These are phyloP conservation scores for Galaxea fascicularis DNA, from an alignment of 92 coral and sea anemone species.

Conservation along the genomic window DNA sequence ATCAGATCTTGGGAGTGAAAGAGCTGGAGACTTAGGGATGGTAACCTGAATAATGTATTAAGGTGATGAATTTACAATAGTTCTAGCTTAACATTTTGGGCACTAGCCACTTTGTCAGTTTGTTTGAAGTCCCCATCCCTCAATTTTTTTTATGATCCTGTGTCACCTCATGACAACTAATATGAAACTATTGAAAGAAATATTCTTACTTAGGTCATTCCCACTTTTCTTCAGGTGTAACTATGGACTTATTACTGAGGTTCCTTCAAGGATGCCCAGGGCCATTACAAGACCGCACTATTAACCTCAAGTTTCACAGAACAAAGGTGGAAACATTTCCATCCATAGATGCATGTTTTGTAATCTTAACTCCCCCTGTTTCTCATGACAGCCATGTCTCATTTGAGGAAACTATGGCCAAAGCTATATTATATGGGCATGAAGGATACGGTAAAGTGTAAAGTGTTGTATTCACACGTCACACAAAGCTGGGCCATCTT, in stretches of 20 bases:
- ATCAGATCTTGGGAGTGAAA: neutral
- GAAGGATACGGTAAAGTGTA: slow-evolving; percentile 8
- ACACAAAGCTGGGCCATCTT: too few species aligned
- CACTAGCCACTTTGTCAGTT: neutral
- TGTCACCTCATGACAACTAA: neutral
- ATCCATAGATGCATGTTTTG: slow-evolving; percentile 8
- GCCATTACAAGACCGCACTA: slow-evolving; percentile 12
- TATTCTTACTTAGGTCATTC: neutral
- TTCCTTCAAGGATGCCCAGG: slow-evolving; percentile 19
- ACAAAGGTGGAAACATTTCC: slow-evolving; percentile 4
- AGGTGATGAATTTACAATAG: neutral
- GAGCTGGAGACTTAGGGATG: neutral
- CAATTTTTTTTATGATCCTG: neutral
- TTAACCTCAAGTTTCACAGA: slow-evolving; percentile 7
- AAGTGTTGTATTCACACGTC: neutral
- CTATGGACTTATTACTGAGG: slow-evolving; percentile 5
- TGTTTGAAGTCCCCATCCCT: neutral
- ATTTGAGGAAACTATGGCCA: slow-evolving; percentile 18
- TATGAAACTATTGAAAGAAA: neutral
- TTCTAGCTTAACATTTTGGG: neutral
- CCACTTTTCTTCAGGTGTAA: neutral
- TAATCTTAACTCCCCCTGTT: slow-evolving; percentile 1
- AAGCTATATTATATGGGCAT: neutral
- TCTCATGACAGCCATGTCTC: slow-evolving; percentile 2
- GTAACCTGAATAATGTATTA: too few species aligned